A percentile compares a stretch with the other conserved stretches of the same genome.
Conservation (phyloP, 2,797 vertebrate species). For the Spheniscus humboldti region DNA sequence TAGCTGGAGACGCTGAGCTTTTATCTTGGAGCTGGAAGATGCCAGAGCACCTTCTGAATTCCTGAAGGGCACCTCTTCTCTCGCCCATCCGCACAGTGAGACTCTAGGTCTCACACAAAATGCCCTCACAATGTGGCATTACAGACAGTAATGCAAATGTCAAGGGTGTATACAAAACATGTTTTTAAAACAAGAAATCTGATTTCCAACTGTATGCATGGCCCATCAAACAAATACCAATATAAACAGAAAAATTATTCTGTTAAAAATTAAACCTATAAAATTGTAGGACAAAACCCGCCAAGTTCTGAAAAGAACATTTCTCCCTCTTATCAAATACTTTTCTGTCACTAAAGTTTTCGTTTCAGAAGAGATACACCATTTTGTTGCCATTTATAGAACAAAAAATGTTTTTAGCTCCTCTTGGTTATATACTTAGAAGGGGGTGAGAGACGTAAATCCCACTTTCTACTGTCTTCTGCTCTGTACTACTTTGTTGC, state of each 20-base stretch:
- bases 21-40: not conserved
- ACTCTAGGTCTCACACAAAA: not conserved
- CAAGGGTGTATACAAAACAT: not conserved
- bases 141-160: not conserved
- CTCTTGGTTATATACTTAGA: not conserved
- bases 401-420: not conserved
- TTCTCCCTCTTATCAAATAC: not conserved
- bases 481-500: not conserved
- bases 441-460: not conserved
- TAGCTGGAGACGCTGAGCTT: not conserved
- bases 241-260: not conserved
- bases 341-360: not conserved
- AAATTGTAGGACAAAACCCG: not conserved
- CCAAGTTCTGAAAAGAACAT: not conserved
- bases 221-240: not conserved
- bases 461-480: not conserved
- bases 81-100: not conserved
- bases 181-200: not conserved
- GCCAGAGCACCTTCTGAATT: not conserved
- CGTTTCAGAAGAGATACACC: not conserved
- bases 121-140: not conserved
- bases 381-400: not conserved
- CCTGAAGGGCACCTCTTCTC: not conserved
- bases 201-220: not conserved
- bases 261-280: not conserved